Conservation (phyloP, 2,113 vertebrate species). For the Strix uralensis region DNA sequence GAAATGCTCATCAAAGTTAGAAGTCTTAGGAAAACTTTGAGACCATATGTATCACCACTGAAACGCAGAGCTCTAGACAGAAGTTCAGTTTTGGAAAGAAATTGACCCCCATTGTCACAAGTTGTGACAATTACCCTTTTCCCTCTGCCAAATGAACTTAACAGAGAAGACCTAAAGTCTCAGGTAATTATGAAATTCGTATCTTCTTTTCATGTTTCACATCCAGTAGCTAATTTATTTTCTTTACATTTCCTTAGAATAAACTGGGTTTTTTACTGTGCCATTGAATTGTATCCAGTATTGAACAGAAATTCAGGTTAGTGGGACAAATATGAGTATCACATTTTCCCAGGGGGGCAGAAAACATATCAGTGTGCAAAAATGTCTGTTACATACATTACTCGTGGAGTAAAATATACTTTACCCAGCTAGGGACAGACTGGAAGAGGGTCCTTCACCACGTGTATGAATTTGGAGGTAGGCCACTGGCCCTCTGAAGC, state of each 20-base stretch:
- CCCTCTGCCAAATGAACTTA: not conserved
- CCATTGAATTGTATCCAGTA: not conserved
- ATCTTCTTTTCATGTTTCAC: not conserved
- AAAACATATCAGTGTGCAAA: not conserved
- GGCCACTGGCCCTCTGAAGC: not conserved
- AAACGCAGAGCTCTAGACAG: accelerated
- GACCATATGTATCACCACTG: not conserved
- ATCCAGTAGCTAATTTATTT: not conserved
- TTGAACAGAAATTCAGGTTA: not conserved
- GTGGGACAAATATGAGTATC: not conserved
- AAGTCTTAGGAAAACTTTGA: not conserved
- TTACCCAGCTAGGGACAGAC: not conserved
- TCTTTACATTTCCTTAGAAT: not conserved
- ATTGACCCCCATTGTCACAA: not conserved
- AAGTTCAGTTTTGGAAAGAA: not conserved
- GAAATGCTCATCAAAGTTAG: not conserved
- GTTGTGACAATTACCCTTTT: not conserved
- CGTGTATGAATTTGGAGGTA: not conserved
- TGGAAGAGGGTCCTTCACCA: not conserved
- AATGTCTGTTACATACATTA: not conserved
- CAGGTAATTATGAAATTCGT: not conserved
- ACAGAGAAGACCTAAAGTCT: not conserved
- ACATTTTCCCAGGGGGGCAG: not conserved
- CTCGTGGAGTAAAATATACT: not conserved
- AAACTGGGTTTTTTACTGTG: not conserved